Evolutionary conservation across 2,888 invertebrate species (phyloP).

Genomic region (Amphimallon solstitiale): DNA sequence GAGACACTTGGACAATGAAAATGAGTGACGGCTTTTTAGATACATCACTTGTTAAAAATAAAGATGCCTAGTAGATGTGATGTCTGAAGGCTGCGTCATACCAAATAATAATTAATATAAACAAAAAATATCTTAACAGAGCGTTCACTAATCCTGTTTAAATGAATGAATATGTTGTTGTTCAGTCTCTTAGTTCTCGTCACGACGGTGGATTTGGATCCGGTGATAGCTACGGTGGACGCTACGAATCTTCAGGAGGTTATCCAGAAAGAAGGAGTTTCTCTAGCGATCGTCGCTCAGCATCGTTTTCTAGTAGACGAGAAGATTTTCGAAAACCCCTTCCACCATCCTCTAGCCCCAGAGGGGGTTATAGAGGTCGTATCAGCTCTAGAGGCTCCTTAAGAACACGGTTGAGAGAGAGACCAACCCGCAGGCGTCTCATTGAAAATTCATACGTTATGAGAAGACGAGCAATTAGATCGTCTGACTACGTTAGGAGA

Average conservation of each 20-base stretch:
- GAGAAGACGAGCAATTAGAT: slow-evolving; percentile 65
- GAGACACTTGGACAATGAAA: slow-evolving; percentile 28
- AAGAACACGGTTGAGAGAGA: slow-evolving; percentile 63
- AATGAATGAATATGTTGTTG: slow-evolving; percentile 49
- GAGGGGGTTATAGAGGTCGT: slow-evolving; percentile 60
- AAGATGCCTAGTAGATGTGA: slow-evolving; percentile 50
- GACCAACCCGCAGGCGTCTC: slow-evolving; percentile 68
- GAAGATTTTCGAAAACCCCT: slow-evolving; percentile 61
- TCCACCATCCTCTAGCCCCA: slow-evolving; percentile 52
- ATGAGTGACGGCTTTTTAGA: not conserved
- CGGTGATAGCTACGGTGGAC: slow-evolving; percentile 68
- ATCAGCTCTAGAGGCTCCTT: slow-evolving; percentile 64
- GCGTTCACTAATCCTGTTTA: slow-evolving; percentile 31
- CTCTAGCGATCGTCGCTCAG: slow-evolving; percentile 61
- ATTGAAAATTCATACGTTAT: slow-evolving; percentile 69
- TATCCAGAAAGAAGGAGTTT: slow-evolving; percentile 69
- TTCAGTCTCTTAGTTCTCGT: slow-evolving; percentile 62
- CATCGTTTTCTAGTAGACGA: slow-evolving; percentile 54
- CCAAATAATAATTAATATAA: slow-evolving; percentile 20
- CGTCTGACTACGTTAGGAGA: slow-evolving; percentile 61
- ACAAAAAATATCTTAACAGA: slow-evolving; percentile 27
- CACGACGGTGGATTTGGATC: slow-evolving; percentile 62
- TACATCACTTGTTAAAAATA: too few species aligned
- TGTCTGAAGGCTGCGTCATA: slow-evolving; percentile 49
- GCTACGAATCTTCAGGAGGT: slow-evolving; percentile 69